Percentiles rank a stretch among this genome's conserved stretches.
These are phyloP conservation scores for Drosophila persimilis DNA, from an alignment of 1,140 invertebrate species.

Conservation along the genomic window DNA sequence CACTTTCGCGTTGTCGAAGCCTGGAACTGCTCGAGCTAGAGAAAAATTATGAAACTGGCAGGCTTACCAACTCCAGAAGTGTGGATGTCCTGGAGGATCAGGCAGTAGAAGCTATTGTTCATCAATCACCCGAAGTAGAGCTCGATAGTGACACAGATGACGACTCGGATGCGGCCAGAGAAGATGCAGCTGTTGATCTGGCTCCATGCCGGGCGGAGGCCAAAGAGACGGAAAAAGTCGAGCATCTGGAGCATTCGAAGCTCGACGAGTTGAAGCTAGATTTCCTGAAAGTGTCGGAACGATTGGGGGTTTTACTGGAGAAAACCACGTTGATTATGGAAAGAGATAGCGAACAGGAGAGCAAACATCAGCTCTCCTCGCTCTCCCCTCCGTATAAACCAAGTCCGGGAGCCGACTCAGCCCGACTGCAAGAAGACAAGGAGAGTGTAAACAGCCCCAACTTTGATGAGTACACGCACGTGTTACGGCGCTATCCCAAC, in stretches of 20 bases:
- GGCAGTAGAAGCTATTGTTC: constrained; percentile 59
- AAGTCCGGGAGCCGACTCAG: constrained; percentile 34
- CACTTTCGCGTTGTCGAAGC: constrained; percentile 86
- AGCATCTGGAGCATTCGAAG: constrained; percentile 56
- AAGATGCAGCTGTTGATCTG: constrained; percentile 3
- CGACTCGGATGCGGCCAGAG: constrained; percentile 27
- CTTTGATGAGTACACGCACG: constrained; percentile 59
- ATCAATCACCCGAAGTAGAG: constrained; percentile 43
- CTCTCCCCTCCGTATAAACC: constrained; percentile 56
- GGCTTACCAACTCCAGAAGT: constrained; percentile 78
- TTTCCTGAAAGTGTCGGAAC: constrained; percentile 72
- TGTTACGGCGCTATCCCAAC: constrained; percentile 61
- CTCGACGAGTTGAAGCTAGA: constrained; percentile 68
- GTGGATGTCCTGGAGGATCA: constrained; percentile 64
- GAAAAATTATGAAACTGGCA: constrained; percentile 74
- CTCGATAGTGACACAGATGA: constrained; percentile 54
- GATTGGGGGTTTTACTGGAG: constrained; percentile 66
- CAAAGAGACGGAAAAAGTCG: neutral
- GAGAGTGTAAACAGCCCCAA: constrained; percentile 53
- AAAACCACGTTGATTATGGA: constrained; percentile 79
- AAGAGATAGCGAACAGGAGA: constrained; percentile 64
- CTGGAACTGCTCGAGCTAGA: constrained; percentile 87
- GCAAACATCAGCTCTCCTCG: constrained; percentile 45
- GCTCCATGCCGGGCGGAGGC: constrained; percentile 15
- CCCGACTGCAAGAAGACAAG: constrained; percentile 45